These are phyloP conservation scores for Campoplex capitator DNA, from an alignment of 2,888 invertebrate genomes.

Conservation along the genomic window DNA sequence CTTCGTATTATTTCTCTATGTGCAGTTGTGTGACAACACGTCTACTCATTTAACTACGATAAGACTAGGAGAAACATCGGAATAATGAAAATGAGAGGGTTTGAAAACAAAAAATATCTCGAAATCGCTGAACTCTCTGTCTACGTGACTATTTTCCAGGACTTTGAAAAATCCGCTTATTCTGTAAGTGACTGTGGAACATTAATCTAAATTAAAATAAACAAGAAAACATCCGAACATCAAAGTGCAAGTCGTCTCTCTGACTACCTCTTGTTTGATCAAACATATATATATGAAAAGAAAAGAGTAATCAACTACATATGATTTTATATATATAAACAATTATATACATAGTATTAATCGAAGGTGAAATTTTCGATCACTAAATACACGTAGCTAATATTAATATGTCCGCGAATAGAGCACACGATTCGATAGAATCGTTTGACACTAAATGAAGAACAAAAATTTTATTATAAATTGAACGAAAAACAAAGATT, in stretches of 20 bases:
- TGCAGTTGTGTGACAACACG: neutral
- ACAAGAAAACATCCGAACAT: neutral
- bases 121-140: neutral
- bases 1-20: neutral
- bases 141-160: conserved; percentile 44
- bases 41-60: neutral
- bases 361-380: conserved; percentile 59
- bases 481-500: neutral
- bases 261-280: conserved; percentile 1
- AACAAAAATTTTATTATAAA: neutral
- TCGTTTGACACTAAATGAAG: conserved; percentile 17
- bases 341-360: conserved; percentile 55
- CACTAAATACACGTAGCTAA: conserved; percentile 43
- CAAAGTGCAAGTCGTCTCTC: neutral
- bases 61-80: conserved; percentile 2
- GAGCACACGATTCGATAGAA: conserved; percentile 22
- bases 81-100: neutral
- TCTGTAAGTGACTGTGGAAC: conserved; percentile 48
- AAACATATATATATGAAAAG: neutral
- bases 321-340: neutral
- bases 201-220: conserved; percentile 11
- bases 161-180: conserved; percentile 38
- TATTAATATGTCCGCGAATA: conserved; percentile 28
- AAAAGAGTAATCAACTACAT: neutral
- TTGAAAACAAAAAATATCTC: neutral